Evolutionary conservation across 2,113 vertebrate genomes (phyloP), one percentile per base, ranked within the genome.

Genomic region (Platichthys flesus): DNA sequence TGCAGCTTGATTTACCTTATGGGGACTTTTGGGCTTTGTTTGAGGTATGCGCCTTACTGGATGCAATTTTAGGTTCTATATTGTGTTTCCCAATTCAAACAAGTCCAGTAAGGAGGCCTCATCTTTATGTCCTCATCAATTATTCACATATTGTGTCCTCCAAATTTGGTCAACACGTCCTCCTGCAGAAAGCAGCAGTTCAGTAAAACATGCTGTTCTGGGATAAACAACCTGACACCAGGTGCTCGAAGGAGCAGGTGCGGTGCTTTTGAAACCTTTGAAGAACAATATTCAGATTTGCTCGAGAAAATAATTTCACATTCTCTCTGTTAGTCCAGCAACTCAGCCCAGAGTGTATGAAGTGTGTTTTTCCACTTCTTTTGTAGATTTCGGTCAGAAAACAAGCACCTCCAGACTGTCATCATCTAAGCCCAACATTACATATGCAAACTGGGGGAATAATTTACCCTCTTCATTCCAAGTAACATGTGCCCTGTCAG

Each of bases 401-500:
- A 56, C 45, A 35, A 72, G 76, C 35, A 76, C 76, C 81, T 78
- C 59, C 55, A 60, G 12, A 74, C 58, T 23, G 64, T 78, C 76
- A 45, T 81, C 62, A 74, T 74, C 71, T 69, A 13, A 55, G 21
- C 49, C 28, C 31, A 51, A 60, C 68, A 71, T 85, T 69, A 84
- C 40, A 2, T 60, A 81, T 73, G 79, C 74, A 87, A 82, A 89
- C 58, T 31, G 4, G 74, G 60, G 35, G 56, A 59, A 51, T 35
- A 71, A 81, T 85, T 75, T 77, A 60, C 59, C 55, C 76, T 70
- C 67, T 64, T 86, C 85, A 64, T 86, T 81, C 73, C 60, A 35
- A 74, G 76, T 72, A 85, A 84, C 76, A 79, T 81, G 81, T 71
- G 79, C 76, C 69, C 78, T 86, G 86, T 90, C 89, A 79, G 76